phyloP scores from a whole-genome alignment of 2,888 invertebrate genomes.

The Formica aserva region DNA sequence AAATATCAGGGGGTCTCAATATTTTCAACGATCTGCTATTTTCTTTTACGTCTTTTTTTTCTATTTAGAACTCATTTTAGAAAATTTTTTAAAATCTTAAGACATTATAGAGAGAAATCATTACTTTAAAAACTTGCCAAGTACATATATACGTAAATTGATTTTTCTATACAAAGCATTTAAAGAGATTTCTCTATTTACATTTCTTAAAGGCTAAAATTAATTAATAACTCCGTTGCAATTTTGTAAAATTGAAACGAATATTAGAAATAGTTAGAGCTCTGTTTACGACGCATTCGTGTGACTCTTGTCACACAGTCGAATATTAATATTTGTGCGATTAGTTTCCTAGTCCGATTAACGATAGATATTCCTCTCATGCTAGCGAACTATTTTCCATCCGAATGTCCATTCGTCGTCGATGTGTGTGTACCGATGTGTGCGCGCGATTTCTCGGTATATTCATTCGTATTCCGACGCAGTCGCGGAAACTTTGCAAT shows the following conservation, averaged over 20 bases:
- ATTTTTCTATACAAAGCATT: slow-evolving; percentile 7
- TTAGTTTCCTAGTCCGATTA: slow-evolving; percentile 23
- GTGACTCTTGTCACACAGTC: background rate
- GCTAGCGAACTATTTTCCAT: slow-evolving; percentile 50
- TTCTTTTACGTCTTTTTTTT: background rate
- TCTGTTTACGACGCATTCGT: background rate
- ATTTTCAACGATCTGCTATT: background rate
- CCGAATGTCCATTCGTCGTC: slow-evolving; percentile 46
- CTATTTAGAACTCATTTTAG: too few species aligned
- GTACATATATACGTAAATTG: background rate
- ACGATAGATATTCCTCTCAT: background rate
- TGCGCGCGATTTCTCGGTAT: background rate
- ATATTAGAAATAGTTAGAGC: background rate
- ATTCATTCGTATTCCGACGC: slow-evolving; percentile 72
- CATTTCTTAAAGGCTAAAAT: background rate
- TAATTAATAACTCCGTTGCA: background rate
- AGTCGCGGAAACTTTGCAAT: slow-evolving; percentile 73
- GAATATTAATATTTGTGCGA: slow-evolving; percentile 28
- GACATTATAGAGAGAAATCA: background rate
- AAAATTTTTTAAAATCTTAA: slow-evolving; percentile 1
- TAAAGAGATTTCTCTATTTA: background rate
- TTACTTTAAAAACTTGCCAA: background rate
- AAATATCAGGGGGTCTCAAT: background rate
- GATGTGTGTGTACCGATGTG: slow-evolving; percentile 29
- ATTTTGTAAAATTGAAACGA: slow-evolving; percentile 8